Percentiles rank a stretch among this genome's conserved stretches.
Evolutionary conservation across 2,113 vertebrate species (phyloP).

Genomic region (human (Homo sapiens)): DNA sequence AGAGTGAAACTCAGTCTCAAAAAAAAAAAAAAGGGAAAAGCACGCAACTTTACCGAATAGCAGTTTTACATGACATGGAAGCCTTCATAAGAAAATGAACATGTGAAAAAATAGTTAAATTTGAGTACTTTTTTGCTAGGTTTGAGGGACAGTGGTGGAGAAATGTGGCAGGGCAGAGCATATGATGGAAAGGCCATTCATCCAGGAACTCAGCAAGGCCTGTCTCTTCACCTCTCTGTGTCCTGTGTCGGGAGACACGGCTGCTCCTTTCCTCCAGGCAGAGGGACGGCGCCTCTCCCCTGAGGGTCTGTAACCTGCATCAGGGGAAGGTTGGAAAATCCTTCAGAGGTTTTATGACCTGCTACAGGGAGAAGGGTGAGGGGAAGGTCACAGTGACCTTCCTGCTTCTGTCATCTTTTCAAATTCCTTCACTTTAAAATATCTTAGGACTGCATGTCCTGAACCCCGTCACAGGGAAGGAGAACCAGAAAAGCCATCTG

Average conservation of each 20-base stretch:
- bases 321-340: background rate
- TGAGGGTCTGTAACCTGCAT: background rate
- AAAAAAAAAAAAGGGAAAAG: background rate
- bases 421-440: background rate
- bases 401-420: background rate
- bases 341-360: background rate
- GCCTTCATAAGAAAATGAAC: background rate
- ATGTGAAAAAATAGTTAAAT: background rate
- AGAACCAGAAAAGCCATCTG: background rate
- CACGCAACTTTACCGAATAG: no score
- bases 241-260: background rate
- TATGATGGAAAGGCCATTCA: rapidly evolving
- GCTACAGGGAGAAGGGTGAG: no score
- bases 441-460: background rate
- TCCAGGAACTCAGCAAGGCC: background rate
- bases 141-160: background rate
- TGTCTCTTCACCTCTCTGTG: background rate
- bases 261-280: background rate
- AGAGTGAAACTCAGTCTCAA: no score
- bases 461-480: background rate
- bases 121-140: background rate
- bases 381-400: background rate
- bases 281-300: background rate
- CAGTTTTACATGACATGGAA: background rate
- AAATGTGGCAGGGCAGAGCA: no score